Conservation (phyloP, 2,888 invertebrate species). For the Arenicola marina region DNA sequence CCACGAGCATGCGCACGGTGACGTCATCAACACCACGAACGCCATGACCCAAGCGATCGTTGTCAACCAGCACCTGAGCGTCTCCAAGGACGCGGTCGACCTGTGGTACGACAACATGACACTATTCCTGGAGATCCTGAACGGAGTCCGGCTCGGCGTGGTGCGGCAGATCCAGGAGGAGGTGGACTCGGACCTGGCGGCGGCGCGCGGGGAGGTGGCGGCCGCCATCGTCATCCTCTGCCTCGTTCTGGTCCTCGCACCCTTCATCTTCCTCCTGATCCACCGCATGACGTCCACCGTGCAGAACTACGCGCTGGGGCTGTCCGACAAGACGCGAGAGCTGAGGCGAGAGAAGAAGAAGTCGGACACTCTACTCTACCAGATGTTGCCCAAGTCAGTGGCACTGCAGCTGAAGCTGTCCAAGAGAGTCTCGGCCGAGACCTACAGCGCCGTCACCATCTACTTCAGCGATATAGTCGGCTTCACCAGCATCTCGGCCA, state of each 20-base stretch:
- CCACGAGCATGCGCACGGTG: neutral
- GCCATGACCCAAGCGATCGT: neutral
- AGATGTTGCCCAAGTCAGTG: slow-evolving; percentile 55
- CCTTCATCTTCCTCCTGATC: slow-evolving; percentile 44
- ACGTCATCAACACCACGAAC: neutral
- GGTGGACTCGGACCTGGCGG: neutral
- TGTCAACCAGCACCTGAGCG: neutral
- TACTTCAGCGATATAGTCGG: slow-evolving; percentile 93
- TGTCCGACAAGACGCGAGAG: slow-evolving; percentile 48
- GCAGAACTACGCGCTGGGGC: slow-evolving; percentile 45
- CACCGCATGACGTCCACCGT: slow-evolving; percentile 42
- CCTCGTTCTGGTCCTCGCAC: slow-evolving; percentile 45
- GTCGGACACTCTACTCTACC: slow-evolving; percentile 51
- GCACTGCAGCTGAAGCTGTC: slow-evolving; percentile 52
- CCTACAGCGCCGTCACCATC: slow-evolving; percentile 74
- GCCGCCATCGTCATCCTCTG: slow-evolving; percentile 69
- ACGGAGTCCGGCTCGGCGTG: neutral
- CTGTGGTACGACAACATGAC: neutral
- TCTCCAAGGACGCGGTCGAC: neutral
- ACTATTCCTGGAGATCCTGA: neutral
- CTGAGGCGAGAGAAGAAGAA: slow-evolving; percentile 50
- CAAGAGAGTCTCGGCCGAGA: slow-evolving; percentile 30
- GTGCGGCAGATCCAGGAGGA: neutral
- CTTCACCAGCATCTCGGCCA: slow-evolving; percentile 77
- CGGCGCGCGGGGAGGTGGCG: slow-evolving; percentile 65